Base-by-base conservation (phyloP, 2,797 vertebrate genomes). In the Coreius guichenoti region DNA sequence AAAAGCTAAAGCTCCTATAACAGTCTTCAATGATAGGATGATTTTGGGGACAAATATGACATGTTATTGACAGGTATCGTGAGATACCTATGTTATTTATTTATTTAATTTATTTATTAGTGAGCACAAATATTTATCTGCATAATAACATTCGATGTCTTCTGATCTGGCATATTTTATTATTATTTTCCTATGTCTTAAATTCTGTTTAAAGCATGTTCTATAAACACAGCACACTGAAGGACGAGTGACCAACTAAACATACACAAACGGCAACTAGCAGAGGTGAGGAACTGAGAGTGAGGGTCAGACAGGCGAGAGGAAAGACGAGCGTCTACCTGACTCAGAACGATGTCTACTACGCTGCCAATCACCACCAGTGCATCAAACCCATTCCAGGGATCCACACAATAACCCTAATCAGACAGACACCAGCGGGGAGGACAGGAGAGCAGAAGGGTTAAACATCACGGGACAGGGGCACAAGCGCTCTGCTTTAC, bases 331-430 rank as follows among this genome's bases (percentile, higher is more conserved):
- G 88, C 82, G 73, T 98, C 97, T 92, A 98, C 97, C 97, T 99
- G 97, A 96, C 97, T 99, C 95, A 99, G 98, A 94, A 98, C 96
- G 97, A 99, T 98, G 97, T 99, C 98, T 94, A 99, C 96, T 96
- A 99, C 96, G 95, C 98, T 99, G 97, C 98, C 98, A 94, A 99
- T 96, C 95, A 99, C 98, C 96, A 99, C 98, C 96, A 99, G 96
- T 91, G 97, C 98, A 95, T 99, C 98, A 95, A 99, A 99, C 94
- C 98, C 96, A 93, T 99, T 99, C 98, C 98, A 99, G 96, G 98
- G 95, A 92, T 99, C 98, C 93, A 97, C 97, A 95, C 98, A 97
- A 96, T 99, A 99, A 90, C 98, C 98, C 98, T 99, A 96, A 49
- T 45, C 94, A 93, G 95, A 95, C 94, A 13, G 88, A 81, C 72